Base-by-base conservation (phyloP, 2,113 vertebrate genomes). In the Apeltes quadracus region DNA sequence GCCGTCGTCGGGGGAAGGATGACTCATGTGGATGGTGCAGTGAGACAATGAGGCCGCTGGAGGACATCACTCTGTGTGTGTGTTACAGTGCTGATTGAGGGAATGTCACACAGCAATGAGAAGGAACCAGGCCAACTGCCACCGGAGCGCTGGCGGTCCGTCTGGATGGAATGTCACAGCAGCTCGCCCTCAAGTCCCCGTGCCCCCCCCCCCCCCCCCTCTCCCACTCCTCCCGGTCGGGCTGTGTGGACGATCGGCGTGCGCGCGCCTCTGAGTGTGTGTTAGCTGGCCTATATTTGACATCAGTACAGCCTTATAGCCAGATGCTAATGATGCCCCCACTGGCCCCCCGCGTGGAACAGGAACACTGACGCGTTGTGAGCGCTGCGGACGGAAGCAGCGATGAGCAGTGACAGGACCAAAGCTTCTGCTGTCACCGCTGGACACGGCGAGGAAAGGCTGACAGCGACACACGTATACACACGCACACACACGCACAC, bases 81-180 rank as follows among this genome's bases (percentile, higher is more conserved):
- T 72, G 54, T 65, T 71, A 57, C 68, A 76, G 76, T 72, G 65
- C 76, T 82, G 84, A 88, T 84, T 88, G 89, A 89, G 81, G 81
- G 86, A 87, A 88, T 88, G 86, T 87, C 83, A 86, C 75, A 81
- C 83, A 78, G 80, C 81, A 79, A 76, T 75, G 82, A 84, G 86
- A 66, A 70, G 88, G 86, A 91, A 90, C 88, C 91, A 86, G 90
- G 91, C 90, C 90, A 91, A 89, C 88, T 90, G 91, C 87, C 89
- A 90, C 72, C 87, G 86, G 88, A 90, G 81, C 38, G 89, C 90
- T 87, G 89, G 89, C 84, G 85, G 88, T 87, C 86, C 87, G 74
- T 81, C 79, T 88, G 88, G 87, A 92, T 11, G 84, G 81, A 87
- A 83, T 89, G 91, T 89, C 88, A 87, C 69, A 83, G 88, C 53